phyloP scores from a whole-genome alignment of 2,113 vertebrate species.

The Mus spicilegus region DNA sequence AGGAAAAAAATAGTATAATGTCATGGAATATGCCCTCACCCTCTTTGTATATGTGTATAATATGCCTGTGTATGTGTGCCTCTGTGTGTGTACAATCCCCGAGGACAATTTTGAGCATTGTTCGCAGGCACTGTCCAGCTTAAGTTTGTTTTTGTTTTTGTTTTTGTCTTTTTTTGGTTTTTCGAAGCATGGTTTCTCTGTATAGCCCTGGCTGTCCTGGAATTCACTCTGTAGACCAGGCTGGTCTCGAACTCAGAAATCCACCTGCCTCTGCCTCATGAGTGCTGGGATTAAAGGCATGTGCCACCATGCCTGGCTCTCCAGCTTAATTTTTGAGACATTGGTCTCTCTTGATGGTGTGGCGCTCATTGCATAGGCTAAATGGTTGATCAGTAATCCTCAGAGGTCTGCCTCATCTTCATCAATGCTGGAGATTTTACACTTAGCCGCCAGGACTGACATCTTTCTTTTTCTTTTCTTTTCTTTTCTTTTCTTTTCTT shows the following conservation, averaged over 20 bases:
- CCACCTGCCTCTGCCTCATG: no score
- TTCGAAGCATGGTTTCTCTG: no score
- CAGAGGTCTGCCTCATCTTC: neutral
- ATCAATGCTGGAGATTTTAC: neutral
- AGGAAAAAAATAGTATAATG: neutral
- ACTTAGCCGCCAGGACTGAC: neutral
- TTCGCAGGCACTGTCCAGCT: neutral
- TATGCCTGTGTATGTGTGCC: neutral
- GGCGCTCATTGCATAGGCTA: neutral
- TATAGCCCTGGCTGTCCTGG: no score
- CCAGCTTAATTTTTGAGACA: neutral
- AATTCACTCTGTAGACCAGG: no score
- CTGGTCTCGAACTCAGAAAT: no score
- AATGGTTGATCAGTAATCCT: neutral
- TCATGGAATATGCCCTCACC: neutral
- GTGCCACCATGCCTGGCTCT: no score
- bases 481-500: no score
- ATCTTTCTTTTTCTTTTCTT: no score
- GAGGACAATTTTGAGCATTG: neutral
- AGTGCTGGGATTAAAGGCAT: no score
- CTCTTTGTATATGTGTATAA: no score
- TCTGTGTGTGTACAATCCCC: neutral
- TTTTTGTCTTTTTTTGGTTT: no score
- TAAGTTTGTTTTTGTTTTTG: neutral
- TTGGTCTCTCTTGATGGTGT: neutral